Conservation (phyloP, 2,797 vertebrate species). For the Molothrus aeneus region DNA sequence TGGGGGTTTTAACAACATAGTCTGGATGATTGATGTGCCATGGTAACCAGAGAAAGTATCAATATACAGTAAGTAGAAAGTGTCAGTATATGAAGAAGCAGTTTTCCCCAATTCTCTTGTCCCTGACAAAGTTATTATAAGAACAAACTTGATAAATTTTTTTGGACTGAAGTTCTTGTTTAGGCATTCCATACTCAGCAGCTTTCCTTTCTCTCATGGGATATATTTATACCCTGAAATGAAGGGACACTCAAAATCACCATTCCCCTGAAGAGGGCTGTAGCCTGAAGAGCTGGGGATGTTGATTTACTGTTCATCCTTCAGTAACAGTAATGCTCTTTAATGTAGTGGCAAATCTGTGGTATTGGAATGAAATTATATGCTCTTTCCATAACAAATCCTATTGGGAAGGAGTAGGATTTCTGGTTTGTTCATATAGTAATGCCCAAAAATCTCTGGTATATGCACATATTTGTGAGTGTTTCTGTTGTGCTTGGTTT, state of each 20-base stretch:
- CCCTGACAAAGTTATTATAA: not conserved
- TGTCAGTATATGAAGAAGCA: not conserved
- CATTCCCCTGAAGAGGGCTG: not conserved
- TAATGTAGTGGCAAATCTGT: constrained; percentile 37
- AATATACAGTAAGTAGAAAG: not conserved
- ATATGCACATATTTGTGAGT: not conserved
- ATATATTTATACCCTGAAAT: constrained; percentile 39
- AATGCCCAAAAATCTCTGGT: constrained; percentile 27
- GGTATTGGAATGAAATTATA: constrained; percentile 24
- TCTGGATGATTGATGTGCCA: not conserved
- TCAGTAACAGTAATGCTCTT: constrained; percentile 38
- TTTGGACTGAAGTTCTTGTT: not conserved
- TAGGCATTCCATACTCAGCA: constrained; percentile 13
- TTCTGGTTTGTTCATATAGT: constrained; percentile 45
- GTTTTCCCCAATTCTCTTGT: not conserved
- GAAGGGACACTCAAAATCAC: not conserved
- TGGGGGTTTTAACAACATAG: not conserved
- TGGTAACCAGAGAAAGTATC: not conserved
- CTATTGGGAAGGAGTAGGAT: constrained; percentile 40
- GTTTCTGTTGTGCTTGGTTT: not conserved
- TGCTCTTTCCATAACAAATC: constrained; percentile 66
- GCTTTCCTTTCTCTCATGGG: constrained; percentile 10
- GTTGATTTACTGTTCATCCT: constrained; percentile 12
- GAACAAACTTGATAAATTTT: constrained; percentile 15
- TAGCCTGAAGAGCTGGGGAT: not conserved